Base-by-base conservation (phyloP, 92 coral and sea anemone species). In the Epizoanthus rinbou region DNA sequence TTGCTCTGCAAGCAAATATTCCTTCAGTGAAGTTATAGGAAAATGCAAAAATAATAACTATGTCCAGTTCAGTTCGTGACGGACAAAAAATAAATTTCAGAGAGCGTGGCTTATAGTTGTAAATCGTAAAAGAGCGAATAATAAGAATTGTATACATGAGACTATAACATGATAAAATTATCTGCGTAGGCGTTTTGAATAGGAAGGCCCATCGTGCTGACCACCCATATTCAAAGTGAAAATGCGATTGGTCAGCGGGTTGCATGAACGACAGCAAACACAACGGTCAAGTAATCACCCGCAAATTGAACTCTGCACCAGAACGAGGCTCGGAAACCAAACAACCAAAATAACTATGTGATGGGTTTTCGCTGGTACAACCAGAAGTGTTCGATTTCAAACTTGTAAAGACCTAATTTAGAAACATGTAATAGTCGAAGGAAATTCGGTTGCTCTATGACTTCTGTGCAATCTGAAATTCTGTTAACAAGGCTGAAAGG, bases 401-500 rank as follows among this genome's bases (percentile, higher is more conserved):
- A 67, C 73, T 33, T 33, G 35, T 86, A 86, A 86, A 86, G 57
- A 79, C 33, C 35, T 22, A 45, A 4, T 73, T 45, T 25, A 28
- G n/a, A 45, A 22, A 24, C 11, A 73, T 73, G 58, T 73, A 45
- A 54, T 53, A 54, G 18, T 21, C 8, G 79, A 45, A 54, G 41
- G 43, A 4, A 6, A 1, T 22, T 15, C 22, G 41, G 62, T 18
- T 56, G 33, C 85, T 53, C 78, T 50, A 66, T 69, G 85, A 81
- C 85, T 75, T 81, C 91, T 68, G 79, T 93, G 57, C 90, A 82
- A 82, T 74, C 86, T 11, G 98, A 93, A 64, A 85, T 89, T 52
- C 82, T 88, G 19, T 79, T 93, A 17, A 86, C 81, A 39, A 86
- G 79, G n/a, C 93, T 93, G 19, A 79, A 86, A 89, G 95, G 98